Percentiles rank a stretch among this genome's conserved stretches.
Evolutionary conservation across 2,113 vertebrate genomes (phyloP).

Genomic region (Vidua macroura): DNA sequence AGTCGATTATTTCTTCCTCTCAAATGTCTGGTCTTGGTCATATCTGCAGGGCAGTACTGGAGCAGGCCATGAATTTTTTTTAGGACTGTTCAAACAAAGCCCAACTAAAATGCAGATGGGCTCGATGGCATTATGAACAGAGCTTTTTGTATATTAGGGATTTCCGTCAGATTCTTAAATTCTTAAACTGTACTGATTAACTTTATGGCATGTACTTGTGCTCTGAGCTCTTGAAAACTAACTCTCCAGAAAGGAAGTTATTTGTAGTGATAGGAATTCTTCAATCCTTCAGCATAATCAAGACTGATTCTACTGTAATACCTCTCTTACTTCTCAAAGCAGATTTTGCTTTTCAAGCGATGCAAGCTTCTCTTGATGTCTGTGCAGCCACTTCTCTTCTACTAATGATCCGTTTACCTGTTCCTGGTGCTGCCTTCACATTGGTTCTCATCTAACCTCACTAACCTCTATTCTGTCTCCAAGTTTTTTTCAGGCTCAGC

Average conservation of each 20-base stretch:
- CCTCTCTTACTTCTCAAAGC: not conserved
- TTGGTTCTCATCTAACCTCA: not conserved
- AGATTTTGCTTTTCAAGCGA: not conserved
- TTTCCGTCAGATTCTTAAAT: not conserved
- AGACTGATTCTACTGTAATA: not conserved
- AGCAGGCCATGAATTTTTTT: not conserved
- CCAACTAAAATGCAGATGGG: not conserved
- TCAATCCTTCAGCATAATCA: not conserved
- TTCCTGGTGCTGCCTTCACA: not conserved
- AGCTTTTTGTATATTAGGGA: not conserved
- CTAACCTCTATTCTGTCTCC: not conserved
- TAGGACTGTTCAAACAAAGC: not conserved
- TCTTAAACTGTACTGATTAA: conserved; percentile 9
- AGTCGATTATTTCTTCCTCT: not conserved
- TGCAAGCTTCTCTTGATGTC: not conserved
- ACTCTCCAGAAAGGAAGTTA: not conserved
- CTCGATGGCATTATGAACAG: not conserved
- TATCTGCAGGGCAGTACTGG: not conserved
- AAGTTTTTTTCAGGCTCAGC: not conserved
- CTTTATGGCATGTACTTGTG: not conserved
- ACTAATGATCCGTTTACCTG: not conserved
- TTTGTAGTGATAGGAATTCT: not conserved
- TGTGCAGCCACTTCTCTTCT: not conserved
- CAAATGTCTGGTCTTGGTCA: not conserved
- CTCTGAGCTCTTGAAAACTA: not conserved